Base-by-base conservation (phyloP, 2,113 vertebrate genomes). In the Ranitomeya imitator region DNA sequence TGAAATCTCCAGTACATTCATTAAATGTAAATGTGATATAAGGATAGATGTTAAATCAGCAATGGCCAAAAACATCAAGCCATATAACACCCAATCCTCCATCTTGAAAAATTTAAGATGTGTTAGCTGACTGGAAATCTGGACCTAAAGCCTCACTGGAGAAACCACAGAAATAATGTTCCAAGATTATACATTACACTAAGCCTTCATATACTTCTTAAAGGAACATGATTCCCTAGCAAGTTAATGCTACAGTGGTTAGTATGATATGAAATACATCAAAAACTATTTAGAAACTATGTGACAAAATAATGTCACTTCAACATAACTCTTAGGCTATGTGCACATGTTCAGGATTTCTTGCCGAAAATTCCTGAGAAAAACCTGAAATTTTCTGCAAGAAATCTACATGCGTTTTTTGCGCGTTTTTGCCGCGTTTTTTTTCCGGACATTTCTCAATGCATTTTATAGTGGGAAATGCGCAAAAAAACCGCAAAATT, bases 21-120 rank as follows among this genome's bases (percentile, higher is more conserved):
- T 86, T 78, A 78, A 77, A 77, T 45, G 74, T 86, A 78, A 61
- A 86, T 78, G 85, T 79, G 60, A 63, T 86, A 79, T 86, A 52
- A 21, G 76, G 63, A 65, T 84, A 84, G 45, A 54, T 54, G 54
- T 85, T 76, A 26, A 85, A 86, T 65, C 74, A 63, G 85, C 16
- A 61, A 63, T 86, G 57, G 71, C 71, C 59, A 86, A 78, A 86
- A 86, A 76, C 55, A 77, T 78, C 85, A 79, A 84, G 82, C 65
- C 51, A 26, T 86, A 7, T 86, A 86, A 77, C 85, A 79, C 85
- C 76, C 73, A 52, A 65, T 87, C 79, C 26, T 87, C 78, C 63
- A 86, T 86, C 60, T 79, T 79, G 76, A 69, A 69, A 80, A 80
- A 81, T 69, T 87, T 81, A 87, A 73, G 77, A 87, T 71, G 65